Evolutionary conservation across 2,797 vertebrate genomes (phyloP), one percentile per base, ranked within the genome.

Genomic region (Mallotus villosus): DNA sequence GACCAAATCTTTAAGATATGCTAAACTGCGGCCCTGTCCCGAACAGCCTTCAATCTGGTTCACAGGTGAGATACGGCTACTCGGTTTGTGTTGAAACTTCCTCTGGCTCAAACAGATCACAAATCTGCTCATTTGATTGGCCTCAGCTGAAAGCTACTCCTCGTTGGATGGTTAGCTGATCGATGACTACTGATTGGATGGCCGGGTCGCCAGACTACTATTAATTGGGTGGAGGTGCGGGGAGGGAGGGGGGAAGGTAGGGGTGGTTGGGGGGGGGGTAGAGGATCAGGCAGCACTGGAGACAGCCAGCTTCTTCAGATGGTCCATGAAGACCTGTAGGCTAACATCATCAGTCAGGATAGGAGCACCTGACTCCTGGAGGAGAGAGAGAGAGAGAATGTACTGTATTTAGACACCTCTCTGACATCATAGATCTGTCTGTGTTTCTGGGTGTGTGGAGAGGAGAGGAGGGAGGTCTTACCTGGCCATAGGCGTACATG

Each of bases 281-380:
- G 3, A 59, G 74, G 70, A 63, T 94, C 90, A 96, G 77, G 97
- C 96, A 55, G 97, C 95, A 77, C 97, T 98, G 74, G 97, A 98
- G 25, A 99, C 97, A 0, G 97, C 97, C 0, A 99, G 93, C 83
- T 98, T 98, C 93, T 99, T 99, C 86, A 99, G 92, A 86, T 99
- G 97, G 88, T 98, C 97, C 97, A 99, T 99, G 82, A 99, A 99
- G 60, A 99, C 97, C 90, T 99, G 97, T 81, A 99, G 94, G 78
- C 97, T 99, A 87, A 99, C 97, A 61, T 99, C 97, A 63, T 99
- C 97, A 0, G 97, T 99, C 75, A 99, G 95, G 90, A 99, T 98
- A 2, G 97, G 97, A 32, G 97, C 95, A 71, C 97, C 97, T 14
- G 96, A 97, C 84, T 98, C 96, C 96, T 98, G 80, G 0, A 60